Conservation (phyloP, 2,888 invertebrate genomes). For the Drosophila hamatofila region DNA sequence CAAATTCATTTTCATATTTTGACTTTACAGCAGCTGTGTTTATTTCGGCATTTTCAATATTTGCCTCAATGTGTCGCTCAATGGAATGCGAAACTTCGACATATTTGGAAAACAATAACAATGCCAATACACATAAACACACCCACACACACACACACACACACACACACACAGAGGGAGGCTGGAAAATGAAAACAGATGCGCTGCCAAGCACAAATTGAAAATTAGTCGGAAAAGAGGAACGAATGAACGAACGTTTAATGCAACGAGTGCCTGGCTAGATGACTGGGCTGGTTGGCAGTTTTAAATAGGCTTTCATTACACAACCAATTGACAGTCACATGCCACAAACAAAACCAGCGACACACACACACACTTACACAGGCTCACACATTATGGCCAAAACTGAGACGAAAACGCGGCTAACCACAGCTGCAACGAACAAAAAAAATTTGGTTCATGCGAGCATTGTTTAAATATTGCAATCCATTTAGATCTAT, state of each 20-base stretch:
- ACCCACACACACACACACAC: constrained; percentile 1
- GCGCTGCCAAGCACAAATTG: constrained; percentile 45
- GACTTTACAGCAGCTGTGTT: constrained; percentile 27
- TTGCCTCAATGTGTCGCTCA: constrained; percentile 27
- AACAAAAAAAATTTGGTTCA: constrained; percentile 13
- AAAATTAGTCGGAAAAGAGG: constrained; percentile 44
- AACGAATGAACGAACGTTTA: constrained; percentile 16
- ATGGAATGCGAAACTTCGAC: constrained; percentile 25
- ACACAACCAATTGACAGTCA: constrained; percentile 74
- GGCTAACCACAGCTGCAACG: constrained; percentile 55
- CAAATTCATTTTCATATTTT: constrained; percentile 13
- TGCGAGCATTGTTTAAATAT: constrained; percentile 66
- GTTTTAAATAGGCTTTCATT: constrained; percentile 61
- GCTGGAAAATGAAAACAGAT: constrained; percentile 55
- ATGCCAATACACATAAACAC: constrained; percentile 15
- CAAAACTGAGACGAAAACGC: constrained; percentile 58
- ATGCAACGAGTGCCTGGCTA: constrained; percentile 41
- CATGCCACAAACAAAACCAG: constrained; percentile 72
- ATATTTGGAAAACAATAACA: constrained; percentile 39
- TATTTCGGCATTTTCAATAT: constrained; percentile 34
- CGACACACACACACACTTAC: constrained; percentile 34
- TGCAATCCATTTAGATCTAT: constrained; percentile 53
- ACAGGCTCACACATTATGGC: constrained; percentile 3
- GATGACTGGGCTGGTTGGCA: constrained; percentile 21
- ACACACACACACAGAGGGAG: background rate